Percentiles rank a stretch among this genome's conserved stretches.
Evolutionary conservation across 2,113 vertebrate genomes (phyloP).

Genomic region (Microtus richardsoni): DNA sequence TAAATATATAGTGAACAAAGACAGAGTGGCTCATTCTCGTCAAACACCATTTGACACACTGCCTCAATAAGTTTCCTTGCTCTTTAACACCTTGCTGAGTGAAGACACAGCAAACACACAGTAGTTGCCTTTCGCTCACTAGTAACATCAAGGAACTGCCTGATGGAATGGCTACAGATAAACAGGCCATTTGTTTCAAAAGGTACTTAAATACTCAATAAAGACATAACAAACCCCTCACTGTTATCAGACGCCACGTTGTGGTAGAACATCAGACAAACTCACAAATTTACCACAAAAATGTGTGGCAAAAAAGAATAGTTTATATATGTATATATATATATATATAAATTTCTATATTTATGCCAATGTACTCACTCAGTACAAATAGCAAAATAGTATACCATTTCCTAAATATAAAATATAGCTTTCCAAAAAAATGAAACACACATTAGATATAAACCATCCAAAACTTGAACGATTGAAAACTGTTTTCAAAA

Average conservation of each 20-base stretch:
- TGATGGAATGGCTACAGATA: conserved; percentile 88
- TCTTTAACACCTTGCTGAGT: conserved; percentile 69
- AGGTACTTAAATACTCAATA: conserved; percentile 89
- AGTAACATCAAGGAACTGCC: conserved; percentile 82
- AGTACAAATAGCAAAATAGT: conserved; percentile 93
- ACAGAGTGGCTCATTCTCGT: conserved; percentile 87
- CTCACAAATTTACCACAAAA: conserved; percentile 91
- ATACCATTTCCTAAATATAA: conserved; percentile 93
- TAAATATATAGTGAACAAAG: conserved; percentile 88
- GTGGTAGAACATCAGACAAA: conserved; percentile 92
- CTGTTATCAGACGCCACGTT: conserved; percentile 90
- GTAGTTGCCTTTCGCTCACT: conserved; percentile 83
- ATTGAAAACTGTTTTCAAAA: conserved; percentile 92
- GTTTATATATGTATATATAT: conserved; percentile 88
- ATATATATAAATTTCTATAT: conserved; percentile 91
- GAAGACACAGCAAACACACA: conserved; percentile 78
- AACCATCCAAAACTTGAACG: conserved; percentile 93
- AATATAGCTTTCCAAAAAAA: conserved; percentile 94
- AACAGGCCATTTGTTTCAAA: conserved; percentile 86
- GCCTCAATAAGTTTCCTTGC: conserved; percentile 78
- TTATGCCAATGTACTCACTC: conserved; percentile 92
- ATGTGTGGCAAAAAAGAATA: conserved; percentile 92
- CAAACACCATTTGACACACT: conserved; percentile 77
- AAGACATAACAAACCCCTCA: conserved; percentile 91
- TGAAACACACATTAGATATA: conserved; percentile 93